Percentiles rank a stretch among this genome's conserved stretches.
These are phyloP conservation scores for Toxotes chatareus DNA, from an alignment of 2,113 vertebrate genomes.

Conservation along the genomic window DNA sequence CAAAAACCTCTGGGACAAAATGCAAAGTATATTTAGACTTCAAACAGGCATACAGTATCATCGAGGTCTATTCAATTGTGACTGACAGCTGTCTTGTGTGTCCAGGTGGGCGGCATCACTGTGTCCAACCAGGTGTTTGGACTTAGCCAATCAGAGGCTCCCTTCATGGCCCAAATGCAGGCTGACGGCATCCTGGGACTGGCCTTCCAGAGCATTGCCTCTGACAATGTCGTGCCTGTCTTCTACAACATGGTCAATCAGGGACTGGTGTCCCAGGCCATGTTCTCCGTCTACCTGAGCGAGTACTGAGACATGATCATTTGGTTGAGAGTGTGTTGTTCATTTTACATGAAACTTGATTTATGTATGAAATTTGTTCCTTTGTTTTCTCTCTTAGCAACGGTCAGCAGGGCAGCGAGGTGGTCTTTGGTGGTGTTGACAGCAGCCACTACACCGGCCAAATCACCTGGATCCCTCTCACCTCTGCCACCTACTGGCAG, in stretches of 20 bases:
- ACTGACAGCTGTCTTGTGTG: conserved; percentile 40
- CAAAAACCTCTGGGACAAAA: conserved; percentile 29
- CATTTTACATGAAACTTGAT: neutral
- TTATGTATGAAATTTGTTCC: neutral
- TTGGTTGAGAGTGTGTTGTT: neutral
- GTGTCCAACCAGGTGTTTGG: conserved; percentile 85
- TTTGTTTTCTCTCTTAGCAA: conserved; percentile 55
- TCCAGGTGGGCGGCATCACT: conserved; percentile 74
- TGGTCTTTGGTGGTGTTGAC: conserved; percentile 82
- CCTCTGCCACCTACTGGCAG: conserved; percentile 84
- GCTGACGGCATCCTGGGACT: conserved; percentile 78
- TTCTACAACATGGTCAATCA: conserved; percentile 76
- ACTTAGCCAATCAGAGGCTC: conserved; percentile 77
- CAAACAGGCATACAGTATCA: conserved; percentile 1
- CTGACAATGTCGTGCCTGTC: conserved; percentile 70
- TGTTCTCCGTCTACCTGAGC: conserved; percentile 80
- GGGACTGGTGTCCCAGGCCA: conserved; percentile 49
- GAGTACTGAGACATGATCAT: conserved; percentile 38
- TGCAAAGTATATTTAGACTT: conserved; percentile 38
- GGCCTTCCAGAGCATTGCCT: conserved; percentile 69
- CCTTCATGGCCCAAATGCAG: conserved; percentile 63
- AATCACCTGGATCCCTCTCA: conserved; percentile 83
- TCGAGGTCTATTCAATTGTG: conserved; percentile 23
- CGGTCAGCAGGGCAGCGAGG: conserved; percentile 73
- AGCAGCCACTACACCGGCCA: conserved; percentile 70